Evolutionary conservation across 2,888 invertebrate species (phyloP).

Genomic region (Disparrhopalites patrizii): DNA sequence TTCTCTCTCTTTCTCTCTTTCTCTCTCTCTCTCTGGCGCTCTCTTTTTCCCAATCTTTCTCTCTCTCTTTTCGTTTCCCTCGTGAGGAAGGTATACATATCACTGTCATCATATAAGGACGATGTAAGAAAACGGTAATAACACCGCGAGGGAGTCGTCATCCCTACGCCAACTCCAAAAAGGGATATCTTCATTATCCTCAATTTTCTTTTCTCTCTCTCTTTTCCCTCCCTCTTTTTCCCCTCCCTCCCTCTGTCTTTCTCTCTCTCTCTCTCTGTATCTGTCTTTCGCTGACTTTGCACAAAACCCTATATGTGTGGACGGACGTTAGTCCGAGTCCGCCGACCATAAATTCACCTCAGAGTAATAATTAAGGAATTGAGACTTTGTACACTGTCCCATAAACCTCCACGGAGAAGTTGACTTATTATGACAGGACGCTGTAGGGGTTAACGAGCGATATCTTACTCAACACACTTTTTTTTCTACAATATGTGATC

Average conservation of each 20-base stretch:
- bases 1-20: neutral
- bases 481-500: too few species aligned
- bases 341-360: conserved; percentile 25
- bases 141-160: conserved; percentile 12
- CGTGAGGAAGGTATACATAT: too few species aligned
- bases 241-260: too few species aligned
- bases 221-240: too few species aligned
- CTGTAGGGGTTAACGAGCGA: conserved; percentile 24
- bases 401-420: neutral
- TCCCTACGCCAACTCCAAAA: conserved; percentile 25
- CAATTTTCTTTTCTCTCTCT: too few species aligned
- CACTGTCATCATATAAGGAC: neutral
- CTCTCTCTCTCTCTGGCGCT: neutral
- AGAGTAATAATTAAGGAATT: conserved; percentile 27
- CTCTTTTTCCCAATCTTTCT: too few species aligned
- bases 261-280: neutral
- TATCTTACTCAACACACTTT: conserved; percentile 20
- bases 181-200: conserved; percentile 30
- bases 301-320: neutral
- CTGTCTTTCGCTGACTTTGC: conserved; percentile 3
- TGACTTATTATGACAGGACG: conserved; percentile 12
- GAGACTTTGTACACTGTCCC: conserved; percentile 8
- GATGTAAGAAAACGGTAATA: conserved; percentile 3
- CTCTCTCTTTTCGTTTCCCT: too few species aligned
- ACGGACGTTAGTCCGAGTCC: neutral